Conservation (phyloP, 2,113 vertebrate genomes). For the Odocoileus virginianus region DNA sequence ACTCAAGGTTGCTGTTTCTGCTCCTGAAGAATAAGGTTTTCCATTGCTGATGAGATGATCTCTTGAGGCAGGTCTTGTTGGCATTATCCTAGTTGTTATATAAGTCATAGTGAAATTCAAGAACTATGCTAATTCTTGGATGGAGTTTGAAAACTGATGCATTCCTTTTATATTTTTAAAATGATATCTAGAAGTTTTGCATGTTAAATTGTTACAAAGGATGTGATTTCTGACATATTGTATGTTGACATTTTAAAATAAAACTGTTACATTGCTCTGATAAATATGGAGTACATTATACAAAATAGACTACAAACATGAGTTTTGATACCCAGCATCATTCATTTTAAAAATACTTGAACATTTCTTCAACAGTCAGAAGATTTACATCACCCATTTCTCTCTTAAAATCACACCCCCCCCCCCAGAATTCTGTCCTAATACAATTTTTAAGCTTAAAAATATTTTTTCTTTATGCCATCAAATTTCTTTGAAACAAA, state of each 20-base stretch:
- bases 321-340: neutral
- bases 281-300: neutral
- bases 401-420: neutral
- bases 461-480: neutral
- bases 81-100: neutral
- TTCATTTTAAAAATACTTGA: neutral
- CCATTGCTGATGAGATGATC: neutral
- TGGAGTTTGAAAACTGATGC: neutral
- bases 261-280: neutral
- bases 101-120: neutral
- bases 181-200: neutral
- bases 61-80: neutral
- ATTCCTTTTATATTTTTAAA: neutral
- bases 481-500: neutral
- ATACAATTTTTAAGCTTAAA: neutral
- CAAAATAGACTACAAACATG: neutral
- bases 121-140: neutral
- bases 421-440: neutral
- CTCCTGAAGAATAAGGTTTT: neutral
- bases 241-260: neutral
- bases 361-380: neutral
- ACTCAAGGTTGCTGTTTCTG: neutral
- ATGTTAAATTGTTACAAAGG: neutral
- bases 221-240: neutral
- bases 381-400: neutral